Conservation (phyloP, 2,113 vertebrate species). For the Neolamprologus fasciatus region DNA sequence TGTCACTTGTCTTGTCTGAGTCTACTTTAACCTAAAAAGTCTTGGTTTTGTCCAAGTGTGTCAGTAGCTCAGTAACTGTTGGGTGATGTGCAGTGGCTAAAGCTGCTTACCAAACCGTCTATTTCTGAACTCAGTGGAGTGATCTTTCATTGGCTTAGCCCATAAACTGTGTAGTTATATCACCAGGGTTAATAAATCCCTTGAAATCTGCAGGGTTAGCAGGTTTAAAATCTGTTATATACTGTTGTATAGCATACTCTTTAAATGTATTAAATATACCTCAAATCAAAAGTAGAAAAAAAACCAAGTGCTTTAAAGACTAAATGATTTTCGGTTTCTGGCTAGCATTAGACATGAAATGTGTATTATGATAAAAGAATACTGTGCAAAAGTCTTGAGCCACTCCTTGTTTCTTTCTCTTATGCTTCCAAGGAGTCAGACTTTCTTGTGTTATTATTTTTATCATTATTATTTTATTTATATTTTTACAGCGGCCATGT, state of each 20-base stretch:
- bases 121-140: conserved; percentile 43
- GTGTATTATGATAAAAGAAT: neutral
- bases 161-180: conserved; percentile 20
- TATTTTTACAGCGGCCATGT: neutral
- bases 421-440: neutral
- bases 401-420: neutral
- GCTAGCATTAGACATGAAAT: neutral
- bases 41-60: conserved; percentile 30
- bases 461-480: neutral
- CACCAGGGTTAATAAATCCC: conserved; percentile 27
- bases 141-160: conserved; percentile 47
- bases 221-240: neutral
- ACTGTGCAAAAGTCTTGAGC: neutral
- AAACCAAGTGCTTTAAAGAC: neutral
- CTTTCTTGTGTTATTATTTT: neutral
- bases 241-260: neutral
- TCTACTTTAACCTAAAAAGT: neutral
- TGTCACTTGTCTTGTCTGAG: neutral
- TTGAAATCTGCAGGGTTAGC: neutral
- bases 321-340: neutral
- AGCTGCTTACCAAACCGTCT: conserved; percentile 56
- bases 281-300: neutral
- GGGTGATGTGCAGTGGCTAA: conserved; percentile 1
- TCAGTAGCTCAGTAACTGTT: conserved; percentile 34
- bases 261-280: neutral